These are phyloP conservation scores for Leucoraja erinaceus DNA, from an alignment of 2,113 vertebrate genomes.

Conservation along the genomic window DNA sequence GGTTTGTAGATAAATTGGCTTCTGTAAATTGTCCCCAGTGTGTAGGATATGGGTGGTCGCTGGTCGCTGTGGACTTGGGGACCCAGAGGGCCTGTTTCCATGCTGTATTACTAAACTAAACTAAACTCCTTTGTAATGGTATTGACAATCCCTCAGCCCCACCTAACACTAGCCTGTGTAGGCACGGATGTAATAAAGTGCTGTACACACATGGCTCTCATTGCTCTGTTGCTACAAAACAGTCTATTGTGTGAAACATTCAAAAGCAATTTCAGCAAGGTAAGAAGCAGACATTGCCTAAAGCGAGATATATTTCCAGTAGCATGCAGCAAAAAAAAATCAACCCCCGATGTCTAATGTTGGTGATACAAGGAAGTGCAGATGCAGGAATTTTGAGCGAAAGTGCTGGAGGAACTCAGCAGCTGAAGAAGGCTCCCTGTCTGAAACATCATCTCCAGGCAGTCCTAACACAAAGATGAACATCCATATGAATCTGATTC, in stretches of 20 bases:
- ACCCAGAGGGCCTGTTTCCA: no score
- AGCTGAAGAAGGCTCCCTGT: no score
- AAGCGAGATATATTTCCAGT: neutral
- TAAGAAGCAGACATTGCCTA: neutral
- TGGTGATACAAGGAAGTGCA: no score
- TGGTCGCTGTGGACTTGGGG: no score
- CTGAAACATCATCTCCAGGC: neutral
- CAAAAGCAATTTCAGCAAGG: neutral
- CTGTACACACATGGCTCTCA: neutral
- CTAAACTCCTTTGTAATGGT: neutral
- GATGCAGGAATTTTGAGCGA: no score
- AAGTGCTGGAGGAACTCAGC: no score
- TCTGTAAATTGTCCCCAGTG: no score
- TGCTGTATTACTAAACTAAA: no score
- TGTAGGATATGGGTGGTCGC: no score
- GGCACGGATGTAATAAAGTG: neutral
- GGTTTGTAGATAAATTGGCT: no score
- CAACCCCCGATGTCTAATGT: no score
- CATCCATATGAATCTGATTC: neutral
- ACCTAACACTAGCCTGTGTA: neutral
- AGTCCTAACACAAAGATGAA: neutral
- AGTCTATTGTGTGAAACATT: neutral
- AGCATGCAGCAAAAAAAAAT: neutral
- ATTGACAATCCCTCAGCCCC: neutral
- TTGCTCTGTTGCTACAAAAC: neutral